Conservation (phyloP, 1,140 invertebrate genomes). For the Limonius californicus region DNA sequence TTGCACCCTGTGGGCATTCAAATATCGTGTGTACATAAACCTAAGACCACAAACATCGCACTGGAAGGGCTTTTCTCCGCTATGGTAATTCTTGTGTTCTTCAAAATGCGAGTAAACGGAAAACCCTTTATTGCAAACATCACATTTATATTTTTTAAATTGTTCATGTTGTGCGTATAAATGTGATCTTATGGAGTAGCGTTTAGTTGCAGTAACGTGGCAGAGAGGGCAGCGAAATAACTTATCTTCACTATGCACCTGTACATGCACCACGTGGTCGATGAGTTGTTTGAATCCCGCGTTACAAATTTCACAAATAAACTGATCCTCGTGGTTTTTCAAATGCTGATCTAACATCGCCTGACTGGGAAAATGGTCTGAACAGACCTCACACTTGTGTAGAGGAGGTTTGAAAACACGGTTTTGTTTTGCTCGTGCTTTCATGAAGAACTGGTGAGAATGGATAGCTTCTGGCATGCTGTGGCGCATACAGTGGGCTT, state of each 20-base stretch:
- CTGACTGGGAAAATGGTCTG: conserved; percentile 52
- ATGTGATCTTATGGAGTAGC: conserved; percentile 40
- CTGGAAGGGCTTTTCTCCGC: conserved; percentile 57
- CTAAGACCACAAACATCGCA: conserved; percentile 60
- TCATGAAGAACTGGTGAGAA: too few species aligned
- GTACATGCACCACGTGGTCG: conserved; percentile 36
- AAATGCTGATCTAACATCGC: conserved; percentile 54
- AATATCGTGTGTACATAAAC: conserved; percentile 38
- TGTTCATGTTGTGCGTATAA: conserved; percentile 47
- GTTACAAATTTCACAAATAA: conserved; percentile 35
- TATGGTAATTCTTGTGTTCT: conserved; percentile 52
- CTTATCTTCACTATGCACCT: conserved; percentile 49
- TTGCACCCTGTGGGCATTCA: conserved; percentile 39
- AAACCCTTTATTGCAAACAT: conserved; percentile 50
- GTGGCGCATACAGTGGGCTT: neutral
- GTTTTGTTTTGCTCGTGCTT: too few species aligned
- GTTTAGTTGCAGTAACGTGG: conserved; percentile 29
- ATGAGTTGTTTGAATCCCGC: conserved; percentile 32
- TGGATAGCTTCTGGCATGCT: neutral
- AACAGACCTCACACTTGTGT: conserved; percentile 49
- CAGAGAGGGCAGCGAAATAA: conserved; percentile 51
- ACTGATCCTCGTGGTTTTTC: conserved; percentile 49
- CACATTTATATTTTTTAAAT: conserved; percentile 51
- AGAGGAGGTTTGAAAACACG: neutral
- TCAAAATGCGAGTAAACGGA: conserved; percentile 46